Evolutionary conservation across 2,888 invertebrate species (phyloP).

Genomic region (Pseudolycoriella hygida): DNA sequence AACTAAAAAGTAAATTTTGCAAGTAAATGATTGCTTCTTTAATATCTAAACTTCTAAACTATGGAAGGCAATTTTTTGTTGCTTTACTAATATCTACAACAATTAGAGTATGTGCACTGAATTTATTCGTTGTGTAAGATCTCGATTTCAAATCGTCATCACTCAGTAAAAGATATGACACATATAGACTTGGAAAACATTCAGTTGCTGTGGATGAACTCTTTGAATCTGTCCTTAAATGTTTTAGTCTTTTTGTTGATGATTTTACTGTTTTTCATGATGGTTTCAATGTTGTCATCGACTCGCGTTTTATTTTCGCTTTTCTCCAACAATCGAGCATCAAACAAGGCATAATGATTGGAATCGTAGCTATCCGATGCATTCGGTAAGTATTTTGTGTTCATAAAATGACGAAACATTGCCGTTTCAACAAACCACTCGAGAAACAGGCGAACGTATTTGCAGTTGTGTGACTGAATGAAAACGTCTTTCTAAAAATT

Average conservation of each 20-base stretch:
- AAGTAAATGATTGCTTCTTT: no score
- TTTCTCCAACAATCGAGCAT: slow-evolving; percentile 16
- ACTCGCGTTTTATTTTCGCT: slow-evolving; percentile 13
- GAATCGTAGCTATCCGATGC: slow-evolving; percentile 2
- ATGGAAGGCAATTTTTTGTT: no score
- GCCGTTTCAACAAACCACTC: slow-evolving; percentile 80
- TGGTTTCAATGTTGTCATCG: slow-evolving; percentile 14
- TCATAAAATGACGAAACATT: slow-evolving; percentile 56
- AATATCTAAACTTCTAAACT: no score
- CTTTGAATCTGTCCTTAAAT: slow-evolving; percentile 16
- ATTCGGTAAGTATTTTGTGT: slow-evolving; percentile 6
- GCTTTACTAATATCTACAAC: no score
- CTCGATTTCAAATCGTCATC: no score
- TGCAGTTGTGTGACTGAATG: slow-evolving; percentile 41
- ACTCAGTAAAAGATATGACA: no score
- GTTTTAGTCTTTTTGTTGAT: slow-evolving; percentile 17
- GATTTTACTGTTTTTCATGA: slow-evolving; percentile 15
- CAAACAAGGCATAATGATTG: slow-evolving; percentile 15
- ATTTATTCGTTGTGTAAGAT: no score
- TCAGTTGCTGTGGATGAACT: slow-evolving; percentile 9
- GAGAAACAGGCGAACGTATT: slow-evolving; percentile 52
- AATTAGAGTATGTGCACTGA: no score
- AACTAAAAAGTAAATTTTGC: no score
- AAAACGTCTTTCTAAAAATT: slow-evolving; percentile 52
- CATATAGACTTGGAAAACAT: no score